A percentile compares a stretch with the other conserved stretches of the same genome.
These are phyloP conservation scores for Plagiodera versicolora DNA, from an alignment of 2,888 invertebrate species.

Conservation along the genomic window DNA sequence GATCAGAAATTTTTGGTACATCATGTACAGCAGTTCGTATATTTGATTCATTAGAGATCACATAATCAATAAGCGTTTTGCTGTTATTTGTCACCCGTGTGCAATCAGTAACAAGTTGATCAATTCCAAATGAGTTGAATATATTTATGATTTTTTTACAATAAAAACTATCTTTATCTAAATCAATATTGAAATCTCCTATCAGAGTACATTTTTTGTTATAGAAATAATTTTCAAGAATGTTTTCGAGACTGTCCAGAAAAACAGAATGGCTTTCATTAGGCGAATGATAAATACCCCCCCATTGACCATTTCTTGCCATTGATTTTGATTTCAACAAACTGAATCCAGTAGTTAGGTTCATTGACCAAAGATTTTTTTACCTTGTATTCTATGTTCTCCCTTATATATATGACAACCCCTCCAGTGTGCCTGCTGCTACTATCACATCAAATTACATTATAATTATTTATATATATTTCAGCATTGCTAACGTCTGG, in stretches of 20 bases:
- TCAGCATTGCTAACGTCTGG: constrained; percentile 7
- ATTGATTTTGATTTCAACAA: too few species aligned
- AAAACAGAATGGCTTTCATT: neutral
- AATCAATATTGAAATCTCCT: neutral
- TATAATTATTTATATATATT: constrained; percentile 1
- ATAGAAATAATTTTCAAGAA: constrained; percentile 7
- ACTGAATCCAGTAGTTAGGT: too few species aligned
- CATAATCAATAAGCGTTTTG: neutral
- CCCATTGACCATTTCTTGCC: too few species aligned
- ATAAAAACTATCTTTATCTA: too few species aligned
- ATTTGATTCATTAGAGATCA: neutral
- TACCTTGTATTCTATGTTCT: too few species aligned
- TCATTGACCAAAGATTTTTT: too few species aligned
- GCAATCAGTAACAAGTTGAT: neutral
- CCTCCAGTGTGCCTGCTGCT: too few species aligned
- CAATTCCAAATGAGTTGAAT: neutral
- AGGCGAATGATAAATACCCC: too few species aligned
- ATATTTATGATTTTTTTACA: too few species aligned
- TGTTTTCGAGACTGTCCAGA: constrained; percentile 2
- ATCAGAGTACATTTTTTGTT: constrained; percentile 8
- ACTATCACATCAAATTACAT: too few species aligned
- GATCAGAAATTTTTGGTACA: constrained; percentile 3
- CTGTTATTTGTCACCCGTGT: constrained; percentile 3
- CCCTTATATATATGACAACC: too few species aligned
- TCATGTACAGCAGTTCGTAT: neutral